These are phyloP conservation scores for Philotrypesis tridentata DNA, from an alignment of 1,140 invertebrate species.

Conservation along the genomic window DNA sequence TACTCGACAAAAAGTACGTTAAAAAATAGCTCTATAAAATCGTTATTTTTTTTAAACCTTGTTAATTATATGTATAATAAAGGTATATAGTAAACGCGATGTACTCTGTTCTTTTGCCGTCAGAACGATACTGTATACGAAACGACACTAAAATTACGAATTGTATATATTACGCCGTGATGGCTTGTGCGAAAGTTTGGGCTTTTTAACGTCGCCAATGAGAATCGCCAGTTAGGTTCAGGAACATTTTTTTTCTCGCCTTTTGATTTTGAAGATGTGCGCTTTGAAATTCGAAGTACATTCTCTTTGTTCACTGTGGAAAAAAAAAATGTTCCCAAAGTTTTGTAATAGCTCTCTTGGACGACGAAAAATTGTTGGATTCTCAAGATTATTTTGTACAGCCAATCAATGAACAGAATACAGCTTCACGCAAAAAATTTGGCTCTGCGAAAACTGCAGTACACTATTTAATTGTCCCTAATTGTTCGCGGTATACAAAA, in stretches of 20 bases:
- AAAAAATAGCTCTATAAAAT: conserved; percentile 38
- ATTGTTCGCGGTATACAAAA: conserved; percentile 17
- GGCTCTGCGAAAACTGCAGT: not conserved
- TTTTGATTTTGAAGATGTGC: not conserved
- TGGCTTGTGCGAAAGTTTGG: not conserved
- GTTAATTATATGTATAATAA: conserved; percentile 11
- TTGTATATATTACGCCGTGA: not conserved
- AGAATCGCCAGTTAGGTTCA: not conserved
- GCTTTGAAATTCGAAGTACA: conserved; percentile 1
- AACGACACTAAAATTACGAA: not conserved
- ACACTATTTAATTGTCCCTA: not conserved
- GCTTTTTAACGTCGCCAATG: not conserved
- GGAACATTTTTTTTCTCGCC: not conserved
- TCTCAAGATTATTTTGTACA: too few relatives aligned
- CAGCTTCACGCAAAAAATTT: conserved; percentile 10
- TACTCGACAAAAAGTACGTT: conserved; percentile 39
- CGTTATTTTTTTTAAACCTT: conserved; percentile 17
- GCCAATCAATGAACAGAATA: too few relatives aligned
- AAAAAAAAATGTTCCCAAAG: not conserved
- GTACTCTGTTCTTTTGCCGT: not conserved
- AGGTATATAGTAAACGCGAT: not conserved
- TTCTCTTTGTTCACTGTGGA: too few relatives aligned
- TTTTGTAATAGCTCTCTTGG: not conserved
- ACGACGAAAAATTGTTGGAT: not conserved
- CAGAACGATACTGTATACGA: not conserved